Percentiles rank a stretch among this genome's conserved stretches.
Evolutionary conservation across 2,888 invertebrate genomes (phyloP).

Genomic region (Strigamia maritima): DNA sequence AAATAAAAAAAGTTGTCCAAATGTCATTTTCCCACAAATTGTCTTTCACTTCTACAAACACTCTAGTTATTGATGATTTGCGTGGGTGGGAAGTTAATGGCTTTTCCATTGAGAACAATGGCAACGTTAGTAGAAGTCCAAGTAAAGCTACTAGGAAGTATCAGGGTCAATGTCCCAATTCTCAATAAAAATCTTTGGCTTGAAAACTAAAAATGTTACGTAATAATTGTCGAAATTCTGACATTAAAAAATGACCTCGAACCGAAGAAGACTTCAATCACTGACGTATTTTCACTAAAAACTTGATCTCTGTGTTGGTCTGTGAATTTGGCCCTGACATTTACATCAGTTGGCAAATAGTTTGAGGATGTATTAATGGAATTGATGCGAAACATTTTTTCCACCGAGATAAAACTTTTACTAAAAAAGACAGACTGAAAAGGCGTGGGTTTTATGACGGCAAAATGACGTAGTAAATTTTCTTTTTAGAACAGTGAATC

Average conservation of each 20-base stretch:
- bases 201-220: not conserved
- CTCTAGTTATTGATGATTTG: not conserved
- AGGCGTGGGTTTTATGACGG: not conserved
- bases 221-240: not conserved
- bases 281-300: not conserved
- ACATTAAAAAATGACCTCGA: not conserved
- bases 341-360: not conserved
- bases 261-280: not conserved
- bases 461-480: not conserved
- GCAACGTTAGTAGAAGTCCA: not conserved
- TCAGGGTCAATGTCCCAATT: not conserved
- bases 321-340: conserved; percentile 16
- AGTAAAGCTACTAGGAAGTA: not conserved
- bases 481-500: not conserved
- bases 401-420: too few species aligned
- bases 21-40: not conserved
- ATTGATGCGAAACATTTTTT: not conserved
- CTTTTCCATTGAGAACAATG: not conserved
- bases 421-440: not conserved
- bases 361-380: not conserved
- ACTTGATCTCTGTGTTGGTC: not conserved
- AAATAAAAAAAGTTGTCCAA: not conserved
- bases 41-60: not conserved
- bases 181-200: not conserved
- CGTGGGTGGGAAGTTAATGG: not conserved